These are phyloP conservation scores for Gallirallus australis DNA, from an alignment of 2,797 vertebrate species.

Conservation along the genomic window DNA sequence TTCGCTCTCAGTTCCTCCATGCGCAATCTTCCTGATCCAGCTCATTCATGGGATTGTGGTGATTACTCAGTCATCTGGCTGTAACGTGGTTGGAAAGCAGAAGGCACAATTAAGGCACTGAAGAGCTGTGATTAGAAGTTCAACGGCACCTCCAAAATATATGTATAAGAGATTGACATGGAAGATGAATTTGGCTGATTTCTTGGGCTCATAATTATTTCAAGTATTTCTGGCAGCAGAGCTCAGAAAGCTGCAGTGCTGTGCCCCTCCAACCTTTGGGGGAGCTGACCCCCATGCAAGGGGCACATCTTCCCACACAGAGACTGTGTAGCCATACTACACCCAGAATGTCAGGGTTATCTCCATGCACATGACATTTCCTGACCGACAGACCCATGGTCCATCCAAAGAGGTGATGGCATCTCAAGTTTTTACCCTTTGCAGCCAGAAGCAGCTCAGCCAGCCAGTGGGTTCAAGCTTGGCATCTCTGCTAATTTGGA, in stretches of 20 bases:
- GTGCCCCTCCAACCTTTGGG: fast-evolving
- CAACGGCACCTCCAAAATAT: neutral
- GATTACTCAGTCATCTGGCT: conserved; percentile 8
- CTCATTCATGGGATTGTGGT: conserved; percentile 31
- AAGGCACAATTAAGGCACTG: neutral
- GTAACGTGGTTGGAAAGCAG: neutral
- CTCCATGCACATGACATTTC: fast-evolving
- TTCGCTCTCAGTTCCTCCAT: neutral
- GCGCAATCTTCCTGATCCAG: neutral
- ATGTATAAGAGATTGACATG: neutral
- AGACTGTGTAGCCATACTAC: fast-evolving
- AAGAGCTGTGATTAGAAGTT: neutral
- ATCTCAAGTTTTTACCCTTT: neutral
- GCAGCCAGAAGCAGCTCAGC: neutral
- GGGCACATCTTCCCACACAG: neutral
- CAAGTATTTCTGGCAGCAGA: neutral
- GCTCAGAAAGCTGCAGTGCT: neutral
- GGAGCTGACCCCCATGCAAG: fast-evolving
- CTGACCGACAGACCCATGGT: neutral
- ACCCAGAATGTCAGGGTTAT: fast-evolving
- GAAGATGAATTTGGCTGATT: neutral
- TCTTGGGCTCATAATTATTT: neutral
- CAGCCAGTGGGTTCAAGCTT: neutral
- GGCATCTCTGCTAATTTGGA: fast-evolving
- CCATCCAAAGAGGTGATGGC: neutral